Evolutionary conservation across 2,888 invertebrate genomes (phyloP), one percentile per base, ranked within the genome.

Genomic region (Pyrrhia umbra): DNA sequence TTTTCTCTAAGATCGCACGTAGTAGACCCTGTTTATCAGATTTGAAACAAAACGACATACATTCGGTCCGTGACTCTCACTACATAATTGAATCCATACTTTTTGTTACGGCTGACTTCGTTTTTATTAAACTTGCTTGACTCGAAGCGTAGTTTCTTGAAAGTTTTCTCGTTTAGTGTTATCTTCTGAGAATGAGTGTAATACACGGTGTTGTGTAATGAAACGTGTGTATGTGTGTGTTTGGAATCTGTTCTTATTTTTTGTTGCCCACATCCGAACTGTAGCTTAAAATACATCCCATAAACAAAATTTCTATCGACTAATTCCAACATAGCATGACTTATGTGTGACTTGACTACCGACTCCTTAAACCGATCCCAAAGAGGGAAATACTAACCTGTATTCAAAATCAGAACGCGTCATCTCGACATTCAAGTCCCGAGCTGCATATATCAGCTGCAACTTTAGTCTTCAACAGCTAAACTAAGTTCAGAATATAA

Each of bases 131-230:
- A 65, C 43, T 57, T 65, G 23, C 18, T 54, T 40, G 37, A 42
- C 6, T 47, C 16, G 20, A 39, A 69, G 52, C 46, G 50, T 13
- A 56, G 49, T 65, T 34, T 76, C 46, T 70, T 55, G 40, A 60
- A 70, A 59, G 56, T 76, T 73, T 70, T 57, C 71, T 65, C 58
- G 52, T 73, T 70, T 49, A 49, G 23, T 49, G 27, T 57, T 71
- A 50, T 58, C 70, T 75, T 13, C 42, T 64, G 70, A 64, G 75
- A 69, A 42, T 69, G 40, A 30, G 37, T 50, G 46, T 71, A 75
- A 57, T 54, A 63, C 57, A 50, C 20, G 46, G 34, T 72, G 34
- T 62, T 58, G 46, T 58, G 15, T 71, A 57, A 63, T 75, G 42
- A 42, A 75, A 34, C 34, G 34, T 34, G 34, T 34, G 34, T 34